Conservation (phyloP, 2,888 invertebrate genomes). For the Glyphotaelius pellucidus region DNA sequence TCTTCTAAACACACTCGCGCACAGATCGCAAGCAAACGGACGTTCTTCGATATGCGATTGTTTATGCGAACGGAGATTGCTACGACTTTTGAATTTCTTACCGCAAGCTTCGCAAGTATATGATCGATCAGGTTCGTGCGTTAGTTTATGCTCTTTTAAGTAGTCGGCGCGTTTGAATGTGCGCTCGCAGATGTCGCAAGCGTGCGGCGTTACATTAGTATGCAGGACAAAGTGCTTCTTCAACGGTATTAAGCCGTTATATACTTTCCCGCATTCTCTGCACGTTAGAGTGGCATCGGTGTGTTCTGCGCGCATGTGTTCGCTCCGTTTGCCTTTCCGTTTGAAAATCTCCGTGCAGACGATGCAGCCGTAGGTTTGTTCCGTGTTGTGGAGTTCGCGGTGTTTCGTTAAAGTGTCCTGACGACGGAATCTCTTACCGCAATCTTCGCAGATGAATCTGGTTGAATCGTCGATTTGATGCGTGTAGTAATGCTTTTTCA, state of each 20-base stretch:
- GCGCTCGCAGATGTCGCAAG: slow-evolving; percentile 27
- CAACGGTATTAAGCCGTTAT: background rate
- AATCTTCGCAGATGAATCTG: background rate
- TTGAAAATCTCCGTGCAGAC: slow-evolving; percentile 2
- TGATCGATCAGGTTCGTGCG: background rate
- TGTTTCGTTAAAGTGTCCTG: background rate
- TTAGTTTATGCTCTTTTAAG: slow-evolving; percentile 21
- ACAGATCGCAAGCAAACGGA: slow-evolving; percentile 42
- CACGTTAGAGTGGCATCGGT: background rate
- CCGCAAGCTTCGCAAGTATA: slow-evolving; percentile 13
- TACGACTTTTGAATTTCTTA: slow-evolving; percentile 27
- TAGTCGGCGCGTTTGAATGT: slow-evolving; percentile 20
- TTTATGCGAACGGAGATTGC: slow-evolving; percentile 43
- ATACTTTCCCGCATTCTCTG: slow-evolving; percentile 14
- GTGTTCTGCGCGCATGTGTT: background rate
- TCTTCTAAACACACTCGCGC: background rate
- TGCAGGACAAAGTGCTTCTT: slow-evolving; percentile 28
- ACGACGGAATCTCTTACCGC: background rate
- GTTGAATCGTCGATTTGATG: background rate
- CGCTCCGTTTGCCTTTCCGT: background rate
- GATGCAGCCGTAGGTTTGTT: background rate
- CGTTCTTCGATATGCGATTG: slow-evolving; percentile 26
- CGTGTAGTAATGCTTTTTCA: background rate
- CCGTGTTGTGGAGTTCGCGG: background rate
- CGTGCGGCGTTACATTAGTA: background rate